Conservation (phyloP, 2,797 vertebrate species). For the Darevskia mixta region DNA sequence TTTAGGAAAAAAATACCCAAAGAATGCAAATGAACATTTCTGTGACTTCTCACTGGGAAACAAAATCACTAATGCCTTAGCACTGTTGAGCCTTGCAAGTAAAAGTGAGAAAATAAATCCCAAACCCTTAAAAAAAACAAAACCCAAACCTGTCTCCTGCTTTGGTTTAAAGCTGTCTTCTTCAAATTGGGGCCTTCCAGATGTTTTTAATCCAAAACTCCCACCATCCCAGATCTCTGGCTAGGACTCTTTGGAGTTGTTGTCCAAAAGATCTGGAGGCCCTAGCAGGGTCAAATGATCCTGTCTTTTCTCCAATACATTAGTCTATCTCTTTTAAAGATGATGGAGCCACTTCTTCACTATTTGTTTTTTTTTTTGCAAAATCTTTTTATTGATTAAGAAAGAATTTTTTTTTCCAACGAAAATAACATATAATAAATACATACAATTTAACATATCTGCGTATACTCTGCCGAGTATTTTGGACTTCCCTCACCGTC, state of each 20-base stretch:
- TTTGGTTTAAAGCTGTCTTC: not conserved
- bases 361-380: too few relatives aligned
- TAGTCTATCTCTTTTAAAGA: not conserved
- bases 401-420: too few relatives aligned
- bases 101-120: not conserved
- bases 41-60: not conserved
- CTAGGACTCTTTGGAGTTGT: too few relatives aligned
- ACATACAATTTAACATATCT: too few relatives aligned
- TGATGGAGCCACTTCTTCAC: not conserved
- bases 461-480: too few relatives aligned
- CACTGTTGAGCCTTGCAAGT: conserved; percentile 6
- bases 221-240: too few relatives aligned
- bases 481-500: too few relatives aligned
- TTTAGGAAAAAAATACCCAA: not conserved
- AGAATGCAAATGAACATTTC: not conserved
- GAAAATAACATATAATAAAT: too few relatives aligned
- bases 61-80: not conserved
- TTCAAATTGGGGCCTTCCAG: too few relatives aligned
- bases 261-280: too few relatives aligned
- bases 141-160: conserved; percentile 2
- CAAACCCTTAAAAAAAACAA: not conserved
- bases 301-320: not conserved
- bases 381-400: too few relatives aligned
- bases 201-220: too few relatives aligned
- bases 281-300: not conserved